These are phyloP conservation scores for Euphonia xanthogaster DNA, from an alignment of 2,797 vertebrate genomes.

Conservation along the genomic window DNA sequence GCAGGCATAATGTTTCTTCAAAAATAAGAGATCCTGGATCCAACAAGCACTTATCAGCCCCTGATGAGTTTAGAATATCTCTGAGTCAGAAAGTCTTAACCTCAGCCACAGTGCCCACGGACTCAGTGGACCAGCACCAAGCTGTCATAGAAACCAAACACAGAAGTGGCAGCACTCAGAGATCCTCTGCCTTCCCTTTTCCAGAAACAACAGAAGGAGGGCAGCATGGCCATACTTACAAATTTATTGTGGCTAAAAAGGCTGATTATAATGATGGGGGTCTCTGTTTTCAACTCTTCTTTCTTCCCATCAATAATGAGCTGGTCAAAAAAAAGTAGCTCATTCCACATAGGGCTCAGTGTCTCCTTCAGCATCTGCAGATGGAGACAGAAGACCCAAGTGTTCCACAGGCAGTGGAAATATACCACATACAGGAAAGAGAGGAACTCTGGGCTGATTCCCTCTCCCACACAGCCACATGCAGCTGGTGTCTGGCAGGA, in stretches of 20 bases:
- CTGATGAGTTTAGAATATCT: background rate
- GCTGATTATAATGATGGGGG: conserved; percentile 85
- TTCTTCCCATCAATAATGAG: conserved; percentile 87
- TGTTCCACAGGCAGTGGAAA: background rate
- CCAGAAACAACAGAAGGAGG: background rate
- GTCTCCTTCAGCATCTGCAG: conserved; percentile 84
- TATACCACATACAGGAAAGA: background rate
- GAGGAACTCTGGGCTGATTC: background rate
- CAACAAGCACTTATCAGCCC: background rate
- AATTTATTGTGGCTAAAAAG: conserved; percentile 86
- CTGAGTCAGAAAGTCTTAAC: background rate
- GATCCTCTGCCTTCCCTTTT: background rate
- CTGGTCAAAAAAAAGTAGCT: conserved; percentile 88
- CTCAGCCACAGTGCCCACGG: background rate
- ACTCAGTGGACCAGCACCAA: background rate
- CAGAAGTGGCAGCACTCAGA: background rate
- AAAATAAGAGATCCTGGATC: background rate
- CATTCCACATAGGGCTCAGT: conserved; percentile 90
- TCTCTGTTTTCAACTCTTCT: conserved; percentile 86
- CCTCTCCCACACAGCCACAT: background rate
- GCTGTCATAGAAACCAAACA: background rate
- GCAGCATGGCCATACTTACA: conserved; percentile 74
- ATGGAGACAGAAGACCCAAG: background rate
- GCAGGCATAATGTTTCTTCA: background rate
- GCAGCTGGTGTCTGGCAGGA: background rate